Conservation (phyloP, 2,113 vertebrate species). For the Boulengeromyrus knoepffleri region DNA sequence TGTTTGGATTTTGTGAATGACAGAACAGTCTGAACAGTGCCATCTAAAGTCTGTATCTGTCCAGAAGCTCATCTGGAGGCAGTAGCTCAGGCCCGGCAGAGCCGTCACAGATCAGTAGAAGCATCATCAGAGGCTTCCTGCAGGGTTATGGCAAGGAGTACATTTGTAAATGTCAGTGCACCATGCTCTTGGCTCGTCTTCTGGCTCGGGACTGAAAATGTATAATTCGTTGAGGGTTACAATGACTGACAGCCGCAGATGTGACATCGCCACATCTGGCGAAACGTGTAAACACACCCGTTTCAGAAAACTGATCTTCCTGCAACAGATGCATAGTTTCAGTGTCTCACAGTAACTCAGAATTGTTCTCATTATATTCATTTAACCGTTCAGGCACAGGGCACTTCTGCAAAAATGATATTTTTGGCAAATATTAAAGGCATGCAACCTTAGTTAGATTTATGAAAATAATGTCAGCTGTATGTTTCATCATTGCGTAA, state of each 20-base stretch:
- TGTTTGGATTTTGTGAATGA: background rate
- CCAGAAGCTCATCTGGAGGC: background rate
- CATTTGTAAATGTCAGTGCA: background rate
- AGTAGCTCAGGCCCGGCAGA: background rate
- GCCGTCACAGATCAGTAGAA: background rate
- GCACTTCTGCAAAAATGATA: background rate
- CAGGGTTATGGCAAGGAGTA: too few relatives aligned
- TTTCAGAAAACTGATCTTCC: background rate
- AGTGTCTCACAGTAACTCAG: background rate
- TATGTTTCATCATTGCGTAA: background rate
- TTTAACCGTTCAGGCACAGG: background rate
- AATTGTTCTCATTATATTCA: background rate
- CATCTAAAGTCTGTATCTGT: background rate
- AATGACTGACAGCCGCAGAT: background rate
- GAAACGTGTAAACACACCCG: background rate
- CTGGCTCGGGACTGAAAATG: background rate
- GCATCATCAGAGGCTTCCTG: background rate
- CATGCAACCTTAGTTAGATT: background rate
- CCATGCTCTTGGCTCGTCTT: background rate
- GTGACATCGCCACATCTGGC: background rate
- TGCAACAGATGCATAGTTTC: background rate
- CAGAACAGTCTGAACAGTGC: background rate
- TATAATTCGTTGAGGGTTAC: background rate
- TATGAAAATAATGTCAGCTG: background rate
- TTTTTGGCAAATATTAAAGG: background rate